A percentile compares a stretch with the other conserved stretches of the same genome.
phyloP scores from a whole-genome alignment of 2,888 invertebrate species.

The Pyrochroa serraticornis region DNA sequence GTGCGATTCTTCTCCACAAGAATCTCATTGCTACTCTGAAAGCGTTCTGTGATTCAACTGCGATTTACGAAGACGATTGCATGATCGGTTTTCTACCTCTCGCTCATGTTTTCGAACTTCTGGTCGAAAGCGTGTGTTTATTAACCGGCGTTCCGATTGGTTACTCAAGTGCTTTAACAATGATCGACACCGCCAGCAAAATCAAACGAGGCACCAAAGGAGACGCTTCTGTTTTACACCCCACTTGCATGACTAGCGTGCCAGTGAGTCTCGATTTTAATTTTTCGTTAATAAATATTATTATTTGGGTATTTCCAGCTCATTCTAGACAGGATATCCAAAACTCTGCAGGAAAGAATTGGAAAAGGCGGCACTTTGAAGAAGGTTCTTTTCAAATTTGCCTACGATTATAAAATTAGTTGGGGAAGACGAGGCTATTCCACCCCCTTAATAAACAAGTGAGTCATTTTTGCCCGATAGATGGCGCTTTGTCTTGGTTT shows the following conservation, averaged over 20 bases:
- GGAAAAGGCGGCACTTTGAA: slow-evolving; percentile 79
- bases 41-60: slow-evolving; percentile 79
- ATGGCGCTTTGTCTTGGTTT: not conserved
- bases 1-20: slow-evolving; percentile 81
- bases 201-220: slow-evolving; percentile 95
- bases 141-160: slow-evolving; percentile 90
- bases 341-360: slow-evolving; percentile 95
- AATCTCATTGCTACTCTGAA: slow-evolving; percentile 82
- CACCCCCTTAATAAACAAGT: slow-evolving; percentile 77
- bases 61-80: slow-evolving; percentile 75
- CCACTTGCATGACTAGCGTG: slow-evolving; percentile 95
- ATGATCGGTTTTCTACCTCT: slow-evolving; percentile 95
- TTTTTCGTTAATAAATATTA: slow-evolving; percentile 8
- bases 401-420: slow-evolving; percentile 89
- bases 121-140: slow-evolving; percentile 87
- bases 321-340: slow-evolving; percentile 96
- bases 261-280: slow-evolving; percentile 69
- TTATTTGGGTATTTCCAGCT: slow-evolving; percentile 64
- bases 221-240: slow-evolving; percentile 88
- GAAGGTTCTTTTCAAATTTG: slow-evolving; percentile 89
- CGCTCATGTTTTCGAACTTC: slow-evolving; percentile 95
- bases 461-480: slow-evolving; percentile 33
- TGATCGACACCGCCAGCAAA: slow-evolving; percentile 92
- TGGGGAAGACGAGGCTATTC: slow-evolving; percentile 84
- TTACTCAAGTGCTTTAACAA: slow-evolving; percentile 93